phyloP scores from a whole-genome alignment of 2,113 vertebrate species.

The Periophthalmodon schlosseri region DNA sequence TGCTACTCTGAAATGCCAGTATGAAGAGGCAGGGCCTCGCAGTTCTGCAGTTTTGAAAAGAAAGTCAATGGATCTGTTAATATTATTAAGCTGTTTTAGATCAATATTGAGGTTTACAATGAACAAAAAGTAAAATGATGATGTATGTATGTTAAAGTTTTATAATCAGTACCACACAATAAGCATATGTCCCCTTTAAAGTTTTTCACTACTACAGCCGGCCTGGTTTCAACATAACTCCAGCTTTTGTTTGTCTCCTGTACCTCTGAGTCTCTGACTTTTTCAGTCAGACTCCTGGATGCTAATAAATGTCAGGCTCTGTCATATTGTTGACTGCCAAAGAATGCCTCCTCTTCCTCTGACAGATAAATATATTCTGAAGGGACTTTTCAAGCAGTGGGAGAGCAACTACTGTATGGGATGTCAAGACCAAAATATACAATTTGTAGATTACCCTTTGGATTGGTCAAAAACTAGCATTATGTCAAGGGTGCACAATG shows the following conservation, averaged over 20 bases:
- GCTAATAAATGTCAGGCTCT: slow-evolving; percentile 39
- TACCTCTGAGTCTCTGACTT: slow-evolving; percentile 8
- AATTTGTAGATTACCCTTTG: slow-evolving; percentile 35
- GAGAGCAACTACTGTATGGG: slow-evolving; percentile 43
- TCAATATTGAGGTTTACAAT: too few relatives aligned
- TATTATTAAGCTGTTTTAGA: too few relatives aligned
- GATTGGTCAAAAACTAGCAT: slow-evolving; percentile 6
- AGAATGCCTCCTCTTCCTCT: slow-evolving; percentile 50
- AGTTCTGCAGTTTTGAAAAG: too few relatives aligned
- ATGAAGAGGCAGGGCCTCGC: too few relatives aligned
- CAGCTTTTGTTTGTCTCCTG: slow-evolving; percentile 2
- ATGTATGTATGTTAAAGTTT: too few relatives aligned
- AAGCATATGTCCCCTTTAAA: not conserved
- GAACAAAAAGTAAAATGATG: too few relatives aligned
- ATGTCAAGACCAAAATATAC: slow-evolving; percentile 50
- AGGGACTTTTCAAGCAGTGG: slow-evolving; percentile 46
- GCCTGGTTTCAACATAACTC: not conserved
- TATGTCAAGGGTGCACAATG: slow-evolving; percentile 16
- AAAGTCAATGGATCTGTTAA: too few relatives aligned
- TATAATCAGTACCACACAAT: too few relatives aligned
- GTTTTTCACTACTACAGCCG: not conserved
- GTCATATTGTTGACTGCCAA: slow-evolving; percentile 48
- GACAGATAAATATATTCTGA: slow-evolving; percentile 60
- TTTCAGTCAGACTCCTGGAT: slow-evolving; percentile 33
- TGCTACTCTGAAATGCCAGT: too few relatives aligned